Evolutionary conservation across 2,797 vertebrate genomes (phyloP).

Genomic region (Glossophaga mutica): DNA sequence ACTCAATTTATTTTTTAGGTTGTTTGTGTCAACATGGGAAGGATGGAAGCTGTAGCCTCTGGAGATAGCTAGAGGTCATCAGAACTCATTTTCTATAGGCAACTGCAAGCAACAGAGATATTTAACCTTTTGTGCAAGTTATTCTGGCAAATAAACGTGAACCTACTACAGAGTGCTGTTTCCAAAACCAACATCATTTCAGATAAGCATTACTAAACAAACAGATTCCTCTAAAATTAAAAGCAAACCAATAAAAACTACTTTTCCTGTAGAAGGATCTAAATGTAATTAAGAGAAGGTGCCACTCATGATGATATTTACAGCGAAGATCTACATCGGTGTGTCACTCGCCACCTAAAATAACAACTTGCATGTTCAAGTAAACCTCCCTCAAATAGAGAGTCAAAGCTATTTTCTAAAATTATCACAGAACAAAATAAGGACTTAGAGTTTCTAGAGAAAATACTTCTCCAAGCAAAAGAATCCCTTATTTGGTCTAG

Average conservation of each 20-base stretch:
- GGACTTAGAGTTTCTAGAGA: neutral
- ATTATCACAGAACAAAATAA: neutral
- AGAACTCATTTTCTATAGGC: neutral
- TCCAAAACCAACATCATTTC: neutral
- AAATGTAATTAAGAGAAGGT: neutral
- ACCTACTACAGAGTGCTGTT: neutral
- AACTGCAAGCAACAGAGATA: neutral
- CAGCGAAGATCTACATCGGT: neutral
- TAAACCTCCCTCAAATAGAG: neutral
- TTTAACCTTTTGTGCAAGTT: neutral
- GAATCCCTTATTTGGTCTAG: neutral
- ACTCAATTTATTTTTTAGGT: neutral
- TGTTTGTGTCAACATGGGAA: neutral
- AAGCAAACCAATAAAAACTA: neutral
- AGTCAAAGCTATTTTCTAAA: slow-evolving; percentile 2
- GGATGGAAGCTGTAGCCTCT: neutral
- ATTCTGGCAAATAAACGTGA: neutral
- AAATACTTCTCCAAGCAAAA: neutral
- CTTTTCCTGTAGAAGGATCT: neutral
- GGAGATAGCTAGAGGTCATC: neutral
- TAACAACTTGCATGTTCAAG: neutral
- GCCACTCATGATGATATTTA: neutral
- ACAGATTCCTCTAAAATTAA: neutral
- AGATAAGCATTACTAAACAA: neutral
- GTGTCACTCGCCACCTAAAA: neutral